Evolutionary conservation across 2,797 vertebrate species (phyloP).

Genomic region (Typhlichthys subterraneus): DNA sequence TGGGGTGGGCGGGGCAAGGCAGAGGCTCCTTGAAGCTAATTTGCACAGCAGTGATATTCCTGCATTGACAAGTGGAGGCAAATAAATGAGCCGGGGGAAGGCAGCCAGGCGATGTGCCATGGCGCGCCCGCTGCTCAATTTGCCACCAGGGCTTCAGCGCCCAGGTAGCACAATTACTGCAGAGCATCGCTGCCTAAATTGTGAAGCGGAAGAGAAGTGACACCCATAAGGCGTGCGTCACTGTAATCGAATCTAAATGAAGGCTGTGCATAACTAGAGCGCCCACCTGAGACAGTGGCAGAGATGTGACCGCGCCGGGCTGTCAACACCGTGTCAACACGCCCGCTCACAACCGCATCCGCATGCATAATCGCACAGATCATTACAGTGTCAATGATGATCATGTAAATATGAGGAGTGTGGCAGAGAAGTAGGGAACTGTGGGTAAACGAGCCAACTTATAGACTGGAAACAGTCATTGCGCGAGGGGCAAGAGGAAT

Average conservation of each 20-base stretch:
- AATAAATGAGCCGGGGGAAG: conserved; percentile 76
- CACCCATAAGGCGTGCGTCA: conserved; percentile 83
- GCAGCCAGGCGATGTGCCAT: conserved; percentile 71
- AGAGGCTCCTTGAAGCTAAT: conserved; percentile 69
- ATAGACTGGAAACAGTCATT: conserved; percentile 23
- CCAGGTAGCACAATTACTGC: conserved; percentile 79
- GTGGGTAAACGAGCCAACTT: conserved; percentile 29
- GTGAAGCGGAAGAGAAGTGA: conserved; percentile 86
- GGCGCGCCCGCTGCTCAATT: conserved; percentile 67
- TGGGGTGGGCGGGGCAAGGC: conserved; percentile 53
- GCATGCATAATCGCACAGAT: conserved; percentile 81
- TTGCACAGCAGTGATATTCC: conserved; percentile 74
- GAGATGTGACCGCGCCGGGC: conserved; percentile 74
- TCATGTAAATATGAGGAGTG: conserved; percentile 78
- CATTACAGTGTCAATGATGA: conserved; percentile 80
- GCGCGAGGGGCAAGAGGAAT: conserved; percentile 34
- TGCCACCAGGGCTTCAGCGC: conserved; percentile 71
- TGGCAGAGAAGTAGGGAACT: conserved; percentile 44
- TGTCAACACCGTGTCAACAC: conserved; percentile 81
- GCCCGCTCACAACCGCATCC: conserved; percentile 72
- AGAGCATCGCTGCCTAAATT: conserved; percentile 76
- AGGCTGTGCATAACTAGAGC: conserved; percentile 74
- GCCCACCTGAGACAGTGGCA: conserved; percentile 80
- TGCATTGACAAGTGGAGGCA: conserved; percentile 77
- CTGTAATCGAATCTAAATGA: conserved; percentile 87